These are phyloP conservation scores for Pachydiplax longipennis DNA, from an alignment of 2,888 invertebrate species.

Conservation along the genomic window DNA sequence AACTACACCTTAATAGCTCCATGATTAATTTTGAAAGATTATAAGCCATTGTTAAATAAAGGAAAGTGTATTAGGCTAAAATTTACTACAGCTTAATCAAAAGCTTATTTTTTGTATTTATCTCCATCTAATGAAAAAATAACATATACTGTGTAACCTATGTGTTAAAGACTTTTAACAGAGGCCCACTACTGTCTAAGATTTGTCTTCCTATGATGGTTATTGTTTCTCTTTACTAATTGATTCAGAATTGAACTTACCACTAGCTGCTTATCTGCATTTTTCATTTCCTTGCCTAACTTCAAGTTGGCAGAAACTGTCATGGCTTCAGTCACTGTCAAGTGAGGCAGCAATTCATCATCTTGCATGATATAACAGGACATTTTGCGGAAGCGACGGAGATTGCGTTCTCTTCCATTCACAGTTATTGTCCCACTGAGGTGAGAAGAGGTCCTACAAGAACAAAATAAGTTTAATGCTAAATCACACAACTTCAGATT, in stretches of 20 bases:
- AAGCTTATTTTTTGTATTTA: no score
- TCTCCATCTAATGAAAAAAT: no score
- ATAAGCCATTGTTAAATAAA: no score
- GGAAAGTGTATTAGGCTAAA: no score
- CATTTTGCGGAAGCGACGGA: constrained; percentile 87
- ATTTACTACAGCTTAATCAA: no score
- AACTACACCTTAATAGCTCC: no score
- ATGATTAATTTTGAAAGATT: no score
- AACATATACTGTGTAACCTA: no score
- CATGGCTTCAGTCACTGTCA: constrained; percentile 95
- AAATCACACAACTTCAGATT: not conserved
- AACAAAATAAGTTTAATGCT: constrained; percentile 33
- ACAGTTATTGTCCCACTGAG: constrained; percentile 84
- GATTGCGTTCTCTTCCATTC: constrained; percentile 82
- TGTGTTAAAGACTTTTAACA: no score
- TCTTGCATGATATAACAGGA: constrained; percentile 98
- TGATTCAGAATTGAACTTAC: constrained; percentile 64
- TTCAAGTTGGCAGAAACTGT: constrained; percentile 90
- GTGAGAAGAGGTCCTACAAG: constrained; percentile 72
- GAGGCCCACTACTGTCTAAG: no score
- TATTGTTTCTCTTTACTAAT: no score
- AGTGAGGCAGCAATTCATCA: constrained; percentile 88
- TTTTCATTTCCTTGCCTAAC: constrained; percentile 74
- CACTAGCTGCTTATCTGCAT: constrained; percentile 79
- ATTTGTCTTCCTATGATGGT: no score